Evolutionary conservation across 37 sponge, comb jelly and placozoan genomes (phyloP), one percentile per base, ranked within the genome.

Genomic region (Halisarca cf. caerulea): DNA sequence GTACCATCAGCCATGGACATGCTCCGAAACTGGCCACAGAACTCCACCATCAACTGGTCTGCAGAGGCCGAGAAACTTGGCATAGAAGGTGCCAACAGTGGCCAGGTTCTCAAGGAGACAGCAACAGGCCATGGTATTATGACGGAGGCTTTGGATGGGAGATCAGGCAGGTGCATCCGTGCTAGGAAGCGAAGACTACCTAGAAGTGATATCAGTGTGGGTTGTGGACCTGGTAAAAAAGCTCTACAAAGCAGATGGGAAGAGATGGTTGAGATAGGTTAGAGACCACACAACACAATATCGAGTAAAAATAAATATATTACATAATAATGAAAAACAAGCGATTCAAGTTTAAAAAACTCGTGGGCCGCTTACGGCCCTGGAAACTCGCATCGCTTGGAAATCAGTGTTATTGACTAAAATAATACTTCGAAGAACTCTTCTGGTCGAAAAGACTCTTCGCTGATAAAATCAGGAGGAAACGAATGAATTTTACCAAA

Each of bases 61-160:
- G 28, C 14, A 51, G 36, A 39, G 58, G 81, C 81, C 21, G 36
- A 41, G 38, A 20, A 59, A 25, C 53, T 35, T 59, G 43, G 40
- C 11, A 59, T 58, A 4, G 4, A 41, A 20, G 6, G 53, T 18
- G 32, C 11, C 27, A 81, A 81, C 53, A 57, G 41, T 9, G 81
- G 81, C 9, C 81, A 81, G 43, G 81, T 81, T 51, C 42, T 81
- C 11, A 81, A 81, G 64, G 81, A 81, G 53, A 57, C 21, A 4
- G 81, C 81, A 25, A 34, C 15, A 59, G 28, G 34, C 20, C 36
- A 33, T 8, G 81, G 81, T 25, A 81, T 81, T 59, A 62, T 59
- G 21, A 41, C 53, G 9, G 24, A 59, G 5, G 21, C 14, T 7
- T 25, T 79, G n/a, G 80, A 79, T 51, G 14, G 28, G 27, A 51